Conservation (phyloP, 2,797 vertebrate species). For the Smutsia temminckii region DNA sequence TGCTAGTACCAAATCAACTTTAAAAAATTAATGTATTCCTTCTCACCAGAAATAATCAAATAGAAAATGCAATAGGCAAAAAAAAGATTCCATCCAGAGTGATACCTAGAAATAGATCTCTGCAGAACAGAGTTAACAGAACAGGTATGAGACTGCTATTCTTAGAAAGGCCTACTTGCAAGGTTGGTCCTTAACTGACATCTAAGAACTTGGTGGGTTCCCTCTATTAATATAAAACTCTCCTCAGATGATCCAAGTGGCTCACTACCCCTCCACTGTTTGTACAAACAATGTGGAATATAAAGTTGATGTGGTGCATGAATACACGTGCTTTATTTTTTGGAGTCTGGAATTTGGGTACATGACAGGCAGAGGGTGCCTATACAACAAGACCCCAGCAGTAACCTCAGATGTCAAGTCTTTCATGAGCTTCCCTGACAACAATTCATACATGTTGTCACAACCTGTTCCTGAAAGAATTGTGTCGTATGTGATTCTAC, state of each 20-base stretch:
- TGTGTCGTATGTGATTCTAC: neutral
- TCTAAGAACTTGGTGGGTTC: neutral
- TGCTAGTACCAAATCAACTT: conserved; percentile 8
- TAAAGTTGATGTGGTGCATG: neutral
- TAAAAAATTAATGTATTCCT: conserved; percentile 14
- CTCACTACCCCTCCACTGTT: neutral
- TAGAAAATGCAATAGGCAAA: neutral
- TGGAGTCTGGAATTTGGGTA: neutral
- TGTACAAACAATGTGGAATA: neutral
- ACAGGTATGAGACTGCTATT: neutral
- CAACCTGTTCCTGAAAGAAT: neutral
- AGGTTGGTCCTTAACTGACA: neutral
- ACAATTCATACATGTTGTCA: neutral
- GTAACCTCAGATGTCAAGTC: neutral
- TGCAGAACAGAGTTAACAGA: neutral
- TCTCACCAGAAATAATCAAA: conserved; percentile 11
- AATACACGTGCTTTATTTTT: neutral
- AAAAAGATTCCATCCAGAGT: neutral
- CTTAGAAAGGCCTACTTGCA: neutral
- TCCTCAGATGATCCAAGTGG: neutral
- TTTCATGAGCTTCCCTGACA: neutral
- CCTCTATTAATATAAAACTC: neutral
- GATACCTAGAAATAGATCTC: neutral
- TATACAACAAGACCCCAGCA: neutral
- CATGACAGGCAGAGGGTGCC: neutral